Evolutionary conservation across 2,888 invertebrate genomes (phyloP), one percentile per base, ranked within the genome.

Genomic region (Troilus luridus): DNA sequence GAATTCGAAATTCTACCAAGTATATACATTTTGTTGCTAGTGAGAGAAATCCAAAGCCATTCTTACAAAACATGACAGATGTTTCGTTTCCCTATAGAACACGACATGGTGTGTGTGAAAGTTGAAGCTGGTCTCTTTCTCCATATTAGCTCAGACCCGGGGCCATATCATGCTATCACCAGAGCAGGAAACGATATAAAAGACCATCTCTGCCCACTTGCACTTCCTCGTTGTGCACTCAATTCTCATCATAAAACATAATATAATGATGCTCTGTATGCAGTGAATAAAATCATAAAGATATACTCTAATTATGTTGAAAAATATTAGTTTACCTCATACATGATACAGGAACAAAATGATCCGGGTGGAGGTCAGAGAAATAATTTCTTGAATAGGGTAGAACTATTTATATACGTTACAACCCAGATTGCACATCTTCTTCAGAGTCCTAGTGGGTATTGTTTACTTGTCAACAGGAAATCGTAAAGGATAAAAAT

Each of bases 81-180:
- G 72, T 77, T 77, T 77, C 72, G 72, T 17, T 77, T 77, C 41
- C 72, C 72, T 8, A 41, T 17, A 41, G 27, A 77, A 19, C 67
- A 12, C n/a, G 56, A n/a, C 21, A 85, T 54, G 56, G 85, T 85
- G 85, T 85, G 85, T 85, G 85, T 85, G 85, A 85, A 85, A 85
- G 85, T 85, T 21, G 85, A 85, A 56, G 56, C 54, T n/a, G 54
- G 56, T 85, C 85, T 85, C 85, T 85, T 85, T 85, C 85, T 56
- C 85, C 56, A 58, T 85, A 85, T 85, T 58, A 56, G 85, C n/a
- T 56, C 14, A 58, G 85, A 21, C 56, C 56, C 85, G 10, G 56
- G 21, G 56, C 56, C 85, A 56, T 85, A 85, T 85, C 85, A n/a
- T 41, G 41, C 56, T 85, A 85, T 85, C 85, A 85, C 85, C 85